Conservation (phyloP, 2,797 vertebrate species). For the Capromys pilorides region DNA sequence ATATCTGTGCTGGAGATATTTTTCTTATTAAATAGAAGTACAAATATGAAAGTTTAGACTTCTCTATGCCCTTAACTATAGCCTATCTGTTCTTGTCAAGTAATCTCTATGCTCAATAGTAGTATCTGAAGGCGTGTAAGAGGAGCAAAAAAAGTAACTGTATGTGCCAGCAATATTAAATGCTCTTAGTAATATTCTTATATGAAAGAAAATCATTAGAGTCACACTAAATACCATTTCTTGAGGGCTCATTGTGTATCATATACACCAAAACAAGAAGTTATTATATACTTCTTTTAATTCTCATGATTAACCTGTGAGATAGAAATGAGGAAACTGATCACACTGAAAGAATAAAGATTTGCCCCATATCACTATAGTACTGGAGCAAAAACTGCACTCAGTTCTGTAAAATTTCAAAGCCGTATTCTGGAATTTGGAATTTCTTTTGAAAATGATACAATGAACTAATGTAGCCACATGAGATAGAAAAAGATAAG, state of each 20-base stretch:
- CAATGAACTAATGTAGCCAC: not conserved
- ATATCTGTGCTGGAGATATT: not conserved
- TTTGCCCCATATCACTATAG: not conserved
- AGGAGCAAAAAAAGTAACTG: not conserved
- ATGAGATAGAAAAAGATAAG: not conserved
- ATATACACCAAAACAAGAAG: not conserved
- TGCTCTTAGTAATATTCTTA: not conserved
- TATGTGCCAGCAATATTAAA: not conserved
- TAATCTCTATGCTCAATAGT: slow-evolving; percentile 24
- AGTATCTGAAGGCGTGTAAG: not conserved
- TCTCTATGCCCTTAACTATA: not conserved
- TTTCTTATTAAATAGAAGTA: slow-evolving; percentile 16
- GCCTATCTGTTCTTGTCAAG: not conserved
- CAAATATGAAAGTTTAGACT: slow-evolving; percentile 34
- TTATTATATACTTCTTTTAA: slow-evolving; percentile 20
- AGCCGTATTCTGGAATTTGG: not conserved
- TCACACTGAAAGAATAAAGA: not conserved
- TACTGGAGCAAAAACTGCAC: not conserved
- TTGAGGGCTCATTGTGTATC: not conserved
- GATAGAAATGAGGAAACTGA: not conserved
- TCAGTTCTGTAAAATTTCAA: not conserved
- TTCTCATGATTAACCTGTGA: not conserved
- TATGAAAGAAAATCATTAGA: slow-evolving; percentile 19
- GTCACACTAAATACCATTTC: not conserved
- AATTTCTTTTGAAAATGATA: slow-evolving; percentile 41